phyloP scores from a whole-genome alignment of 2,113 vertebrate species.

The Heterochromis multidens region DNA sequence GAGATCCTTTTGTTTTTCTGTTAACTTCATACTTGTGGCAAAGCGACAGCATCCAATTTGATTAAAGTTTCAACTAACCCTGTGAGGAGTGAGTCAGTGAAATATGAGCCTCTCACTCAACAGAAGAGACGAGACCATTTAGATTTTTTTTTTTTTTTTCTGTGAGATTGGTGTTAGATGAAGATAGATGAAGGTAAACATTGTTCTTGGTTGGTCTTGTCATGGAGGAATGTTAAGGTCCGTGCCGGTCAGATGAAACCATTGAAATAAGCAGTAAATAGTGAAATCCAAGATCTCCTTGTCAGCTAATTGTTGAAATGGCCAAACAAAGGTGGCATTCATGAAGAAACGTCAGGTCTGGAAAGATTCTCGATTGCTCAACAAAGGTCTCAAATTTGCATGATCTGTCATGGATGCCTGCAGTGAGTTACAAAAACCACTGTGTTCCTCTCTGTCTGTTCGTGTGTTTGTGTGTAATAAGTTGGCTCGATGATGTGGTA shows the following conservation, averaged over 20 bases:
- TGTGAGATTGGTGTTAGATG: conserved; percentile 5
- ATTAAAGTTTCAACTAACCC: conserved; percentile 7
- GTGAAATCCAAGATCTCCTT: conserved; percentile 44
- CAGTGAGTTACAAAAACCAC: not conserved
- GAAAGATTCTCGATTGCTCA: not conserved
- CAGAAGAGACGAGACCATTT: conserved; percentile 24
- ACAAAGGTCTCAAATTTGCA: not conserved
- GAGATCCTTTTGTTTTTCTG: not conserved
- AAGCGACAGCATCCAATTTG: conserved; percentile 7
- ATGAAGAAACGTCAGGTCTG: conserved; percentile 14
- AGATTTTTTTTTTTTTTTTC: not conserved
- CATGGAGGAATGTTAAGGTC: conserved; percentile 42
- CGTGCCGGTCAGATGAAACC: conserved; percentile 16
- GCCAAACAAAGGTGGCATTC: conserved; percentile 56
- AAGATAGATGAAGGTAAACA: conserved; percentile 62
- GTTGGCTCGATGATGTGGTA: not conserved
- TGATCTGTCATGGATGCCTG: not conserved
- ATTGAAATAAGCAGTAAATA: conserved; percentile 41
- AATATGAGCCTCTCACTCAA: conserved; percentile 32
- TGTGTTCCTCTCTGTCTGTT: not conserved
- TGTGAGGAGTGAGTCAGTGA: conserved; percentile 14
- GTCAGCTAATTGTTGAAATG: conserved; percentile 45
- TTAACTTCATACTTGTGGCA: not conserved
- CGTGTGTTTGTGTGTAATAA: not conserved
- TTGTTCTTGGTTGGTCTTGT: conserved; percentile 60